A percentile compares a stretch with the other conserved stretches of the same genome.
Conservation (phyloP, 2,113 vertebrate species). For the Mus spicilegus region DNA sequence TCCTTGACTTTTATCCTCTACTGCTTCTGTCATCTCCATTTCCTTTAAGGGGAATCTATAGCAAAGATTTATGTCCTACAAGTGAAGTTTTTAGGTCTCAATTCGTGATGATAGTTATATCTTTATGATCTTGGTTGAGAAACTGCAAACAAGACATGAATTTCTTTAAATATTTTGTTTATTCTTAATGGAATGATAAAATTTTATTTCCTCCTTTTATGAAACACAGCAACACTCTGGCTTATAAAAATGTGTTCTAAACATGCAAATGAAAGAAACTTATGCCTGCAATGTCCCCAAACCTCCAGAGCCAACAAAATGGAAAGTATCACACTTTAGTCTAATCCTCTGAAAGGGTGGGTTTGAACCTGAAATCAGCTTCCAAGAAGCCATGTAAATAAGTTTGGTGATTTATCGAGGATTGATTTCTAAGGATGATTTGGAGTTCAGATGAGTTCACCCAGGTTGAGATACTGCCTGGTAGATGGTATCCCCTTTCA, state of each 20-base stretch:
- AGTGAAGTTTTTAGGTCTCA: not conserved
- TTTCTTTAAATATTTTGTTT: slow-evolving; percentile 22
- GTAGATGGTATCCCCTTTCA: not conserved
- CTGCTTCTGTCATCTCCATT: not conserved
- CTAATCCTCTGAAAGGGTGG: not conserved
- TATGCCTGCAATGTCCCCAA: not conserved
- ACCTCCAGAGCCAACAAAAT: not conserved
- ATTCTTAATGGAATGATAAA: not conserved
- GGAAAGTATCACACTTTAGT: not conserved
- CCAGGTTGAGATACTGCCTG: not conserved
- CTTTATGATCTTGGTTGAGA: not conserved
- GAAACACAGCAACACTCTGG: not conserved
- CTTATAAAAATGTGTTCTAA: not conserved
- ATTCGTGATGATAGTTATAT: not conserved
- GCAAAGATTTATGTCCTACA: not conserved
- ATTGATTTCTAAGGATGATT: not conserved
- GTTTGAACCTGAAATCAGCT: not conserved
- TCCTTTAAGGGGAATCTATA: not conserved
- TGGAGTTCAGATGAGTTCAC: not conserved
- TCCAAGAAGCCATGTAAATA: not conserved
- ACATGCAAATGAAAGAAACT: not conserved
- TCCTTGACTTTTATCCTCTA: not conserved
- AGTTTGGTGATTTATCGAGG: not conserved
- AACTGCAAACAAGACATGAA: not conserved
- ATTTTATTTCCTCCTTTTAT: not conserved